Percentiles rank a stretch among this genome's conserved stretches.
Evolutionary conservation across 2,888 invertebrate species (phyloP).

Genomic region (Hemistola chrysoprasaria): DNA sequence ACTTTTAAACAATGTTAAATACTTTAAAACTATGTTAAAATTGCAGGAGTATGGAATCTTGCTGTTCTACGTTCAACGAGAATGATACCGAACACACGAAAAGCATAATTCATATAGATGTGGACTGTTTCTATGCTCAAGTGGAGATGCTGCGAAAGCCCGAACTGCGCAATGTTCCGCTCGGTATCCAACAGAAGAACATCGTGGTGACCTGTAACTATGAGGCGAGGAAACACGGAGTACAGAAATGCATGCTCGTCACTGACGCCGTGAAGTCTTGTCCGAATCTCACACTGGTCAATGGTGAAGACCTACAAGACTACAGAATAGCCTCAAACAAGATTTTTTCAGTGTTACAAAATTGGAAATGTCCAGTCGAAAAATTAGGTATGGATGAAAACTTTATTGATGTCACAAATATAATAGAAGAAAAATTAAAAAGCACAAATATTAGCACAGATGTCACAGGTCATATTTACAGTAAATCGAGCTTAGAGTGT

Average conservation of each 20-base stretch:
- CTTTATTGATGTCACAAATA: slow-evolving; percentile 89
- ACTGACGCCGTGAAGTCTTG: slow-evolving; percentile 88
- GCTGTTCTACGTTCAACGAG: slow-evolving; percentile 65
- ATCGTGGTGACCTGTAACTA: slow-evolving; percentile 94
- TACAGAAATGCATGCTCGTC: slow-evolving; percentile 90
- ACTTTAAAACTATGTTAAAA: slow-evolving; percentile 56
- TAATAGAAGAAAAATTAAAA: slow-evolving; percentile 82
- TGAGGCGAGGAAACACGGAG: slow-evolving; percentile 87
- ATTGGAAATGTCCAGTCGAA: slow-evolving; percentile 88
- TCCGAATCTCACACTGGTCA: slow-evolving; percentile 88
- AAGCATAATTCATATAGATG: slow-evolving; percentile 90
- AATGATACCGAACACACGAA: slow-evolving; percentile 81
- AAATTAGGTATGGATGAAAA: slow-evolving; percentile 93
- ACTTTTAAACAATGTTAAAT: slow-evolving; percentile 68
- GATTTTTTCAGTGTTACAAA: slow-evolving; percentile 87
- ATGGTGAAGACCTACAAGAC: slow-evolving; percentile 91
- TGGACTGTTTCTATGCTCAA: slow-evolving; percentile 94
- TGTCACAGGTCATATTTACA: slow-evolving; percentile 83
- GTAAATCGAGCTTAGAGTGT: slow-evolving; percentile 81
- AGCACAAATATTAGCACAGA: slow-evolving; percentile 51
- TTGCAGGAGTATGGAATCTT: slow-evolving; percentile 75
- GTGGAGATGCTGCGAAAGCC: slow-evolving; percentile 91
- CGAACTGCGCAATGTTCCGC: slow-evolving; percentile 83
- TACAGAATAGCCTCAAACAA: slow-evolving; percentile 90
- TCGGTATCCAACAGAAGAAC: slow-evolving; percentile 93